Conservation (phyloP, 2,797 vertebrate species). For the Euthynnus affinis region DNA sequence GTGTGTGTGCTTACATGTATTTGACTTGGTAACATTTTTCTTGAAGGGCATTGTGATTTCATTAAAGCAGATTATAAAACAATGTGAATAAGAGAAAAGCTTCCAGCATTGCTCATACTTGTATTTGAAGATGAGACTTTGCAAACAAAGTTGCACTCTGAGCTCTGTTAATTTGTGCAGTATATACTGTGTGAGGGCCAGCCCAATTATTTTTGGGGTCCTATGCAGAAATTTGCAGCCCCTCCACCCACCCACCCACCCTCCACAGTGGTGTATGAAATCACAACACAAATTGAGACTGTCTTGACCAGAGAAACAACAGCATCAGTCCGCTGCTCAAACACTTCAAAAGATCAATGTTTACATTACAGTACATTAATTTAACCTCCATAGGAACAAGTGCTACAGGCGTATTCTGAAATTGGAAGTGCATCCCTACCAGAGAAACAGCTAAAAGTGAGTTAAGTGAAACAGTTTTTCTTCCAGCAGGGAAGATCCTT, state of each 20-base stretch:
- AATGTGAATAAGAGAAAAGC: slow-evolving; percentile 15
- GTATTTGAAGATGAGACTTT: slow-evolving; percentile 4
- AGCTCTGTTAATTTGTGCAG: slow-evolving; percentile 1
- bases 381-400: not conserved
- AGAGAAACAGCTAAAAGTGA: not conserved
- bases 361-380: not conserved
- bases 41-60: slow-evolving; percentile 19
- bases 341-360: not conserved
- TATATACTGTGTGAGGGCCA: not conserved
- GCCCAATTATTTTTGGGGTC: not conserved
- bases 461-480: not conserved
- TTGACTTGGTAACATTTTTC: slow-evolving; percentile 25
- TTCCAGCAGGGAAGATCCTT: not conserved
- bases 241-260: no score
- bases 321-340: no score
- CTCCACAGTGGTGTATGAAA: not conserved
- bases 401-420: no score
- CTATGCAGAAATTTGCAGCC: not conserved
- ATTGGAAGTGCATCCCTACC: not conserved
- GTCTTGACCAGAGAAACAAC: no score
- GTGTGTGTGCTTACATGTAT: slow-evolving; percentile 21
- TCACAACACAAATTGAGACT: not conserved
- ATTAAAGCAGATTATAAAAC: slow-evolving; percentile 50
- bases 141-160: not conserved
- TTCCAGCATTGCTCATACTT: not conserved